phyloP scores from a whole-genome alignment of 2,888 invertebrate species.

The Plagodis pulveraria region DNA sequence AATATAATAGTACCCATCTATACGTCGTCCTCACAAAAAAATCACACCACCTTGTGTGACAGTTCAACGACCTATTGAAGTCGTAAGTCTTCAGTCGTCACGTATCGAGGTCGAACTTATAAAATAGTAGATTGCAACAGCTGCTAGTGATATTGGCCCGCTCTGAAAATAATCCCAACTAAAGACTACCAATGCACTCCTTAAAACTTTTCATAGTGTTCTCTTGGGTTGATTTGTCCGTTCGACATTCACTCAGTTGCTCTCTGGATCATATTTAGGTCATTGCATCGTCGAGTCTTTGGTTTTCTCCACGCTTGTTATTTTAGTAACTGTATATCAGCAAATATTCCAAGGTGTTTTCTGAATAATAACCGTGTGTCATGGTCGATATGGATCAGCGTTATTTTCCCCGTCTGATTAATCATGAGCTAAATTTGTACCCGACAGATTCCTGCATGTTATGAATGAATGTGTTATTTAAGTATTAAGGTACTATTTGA shows the following conservation, averaged over 20 bases:
- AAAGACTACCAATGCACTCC: constrained; percentile 2
- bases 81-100: background rate
- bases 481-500: constrained; percentile 22
- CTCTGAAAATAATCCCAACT: constrained; percentile 3
- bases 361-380: constrained; percentile 33
- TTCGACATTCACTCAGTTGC: constrained; percentile 17
- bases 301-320: constrained; percentile 11
- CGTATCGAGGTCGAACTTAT: background rate
- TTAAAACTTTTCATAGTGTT: constrained; percentile 8
- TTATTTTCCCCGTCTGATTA: constrained; percentile 29
- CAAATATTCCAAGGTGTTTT: constrained; percentile 32
- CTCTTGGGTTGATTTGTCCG: constrained; percentile 22
- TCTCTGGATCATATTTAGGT: constrained; percentile 18
- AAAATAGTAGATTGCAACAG: constrained; percentile 8
- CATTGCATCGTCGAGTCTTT: constrained; percentile 8
- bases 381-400: constrained; percentile 27
- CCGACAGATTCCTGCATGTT: constrained; percentile 20
- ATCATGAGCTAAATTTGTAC: constrained; percentile 30
- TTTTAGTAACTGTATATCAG: constrained; percentile 29
- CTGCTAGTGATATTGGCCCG: constrained; percentile 17
- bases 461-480: constrained; percentile 30
- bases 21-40: too few relatives aligned
- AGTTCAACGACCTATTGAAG: too few relatives aligned
- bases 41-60: too few relatives aligned
- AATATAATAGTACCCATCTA: too few relatives aligned